phyloP scores from a whole-genome alignment of 2,113 vertebrate genomes.

The Sapayoa aenigma region DNA sequence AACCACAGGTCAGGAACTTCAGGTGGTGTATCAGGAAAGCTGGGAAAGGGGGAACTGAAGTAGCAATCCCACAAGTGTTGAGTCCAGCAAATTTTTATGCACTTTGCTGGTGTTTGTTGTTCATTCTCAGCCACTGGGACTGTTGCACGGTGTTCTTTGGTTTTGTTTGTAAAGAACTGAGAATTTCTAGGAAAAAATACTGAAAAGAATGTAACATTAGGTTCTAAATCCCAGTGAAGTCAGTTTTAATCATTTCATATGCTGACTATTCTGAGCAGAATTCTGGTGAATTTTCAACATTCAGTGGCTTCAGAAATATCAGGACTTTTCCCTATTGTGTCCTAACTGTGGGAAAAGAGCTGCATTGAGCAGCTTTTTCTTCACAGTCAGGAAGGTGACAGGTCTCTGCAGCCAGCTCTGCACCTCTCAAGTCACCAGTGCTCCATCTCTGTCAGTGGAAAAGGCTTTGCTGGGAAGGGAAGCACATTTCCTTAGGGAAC shows the following conservation, averaged over 20 bases:
- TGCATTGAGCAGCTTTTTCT: not conserved
- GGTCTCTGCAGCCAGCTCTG: not conserved
- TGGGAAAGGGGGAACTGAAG: not conserved
- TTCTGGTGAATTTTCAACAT: not conserved
- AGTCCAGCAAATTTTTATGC: not conserved
- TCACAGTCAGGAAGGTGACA: not conserved
- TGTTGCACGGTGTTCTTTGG: not conserved
- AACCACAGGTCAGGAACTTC: not conserved
- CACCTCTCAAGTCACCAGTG: not conserved
- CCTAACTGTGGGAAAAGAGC: not conserved
- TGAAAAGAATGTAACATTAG: accelerated
- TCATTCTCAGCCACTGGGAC: not conserved
- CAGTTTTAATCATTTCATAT: not conserved
- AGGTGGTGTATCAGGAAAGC: not conserved
- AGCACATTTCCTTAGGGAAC: not conserved
- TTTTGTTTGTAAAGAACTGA: not conserved
- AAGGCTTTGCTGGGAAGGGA: not conserved
- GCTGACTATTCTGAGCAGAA: not conserved
- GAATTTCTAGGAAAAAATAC: not conserved
- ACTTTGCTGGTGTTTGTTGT: not conserved
- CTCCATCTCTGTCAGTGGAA: not conserved
- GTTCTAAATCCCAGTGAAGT: not conserved
- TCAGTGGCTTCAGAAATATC: not conserved
- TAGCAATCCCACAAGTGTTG: not conserved
- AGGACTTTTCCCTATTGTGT: not conserved